Conservation (phyloP, 1,140 invertebrate genomes). For the Grapholita molesta region DNA sequence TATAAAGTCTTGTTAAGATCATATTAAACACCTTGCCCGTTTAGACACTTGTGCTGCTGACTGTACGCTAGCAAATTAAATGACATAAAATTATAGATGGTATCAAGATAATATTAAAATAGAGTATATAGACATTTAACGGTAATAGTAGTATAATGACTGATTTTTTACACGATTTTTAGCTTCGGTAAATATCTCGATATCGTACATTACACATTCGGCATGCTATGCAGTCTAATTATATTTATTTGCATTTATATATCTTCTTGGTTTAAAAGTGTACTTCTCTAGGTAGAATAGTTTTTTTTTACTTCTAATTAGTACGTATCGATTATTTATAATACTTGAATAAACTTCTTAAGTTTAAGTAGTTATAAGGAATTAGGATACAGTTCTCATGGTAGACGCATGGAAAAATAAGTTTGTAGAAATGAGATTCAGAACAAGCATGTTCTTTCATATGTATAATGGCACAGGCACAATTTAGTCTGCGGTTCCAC, state of each 20-base stretch:
- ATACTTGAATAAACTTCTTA: background rate
- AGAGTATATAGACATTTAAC: background rate
- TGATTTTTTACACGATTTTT: background rate
- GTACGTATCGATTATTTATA: background rate
- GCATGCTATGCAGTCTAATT: conserved; percentile 12
- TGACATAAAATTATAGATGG: too few species aligned
- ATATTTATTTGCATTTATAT: conserved; percentile 4
- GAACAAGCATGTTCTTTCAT: background rate
- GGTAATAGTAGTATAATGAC: background rate
- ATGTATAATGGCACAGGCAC: background rate
- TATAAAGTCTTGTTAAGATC: too few species aligned
- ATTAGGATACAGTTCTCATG: background rate
- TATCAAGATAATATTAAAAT: too few species aligned
- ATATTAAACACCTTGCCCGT: too few species aligned
- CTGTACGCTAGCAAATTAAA: too few species aligned
- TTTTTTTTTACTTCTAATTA: background rate
- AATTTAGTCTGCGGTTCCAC: background rate
- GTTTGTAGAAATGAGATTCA: background rate
- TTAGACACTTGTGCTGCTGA: too few species aligned
- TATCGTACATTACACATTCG: conserved; percentile 7
- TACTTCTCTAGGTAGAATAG: background rate
- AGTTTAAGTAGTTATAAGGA: background rate
- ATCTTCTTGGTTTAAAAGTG: background rate
- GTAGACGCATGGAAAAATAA: conserved; percentile 6
- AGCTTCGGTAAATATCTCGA: conserved; percentile 6